These are phyloP conservation scores for Zosterops borbonicus DNA, from an alignment of 2,113 vertebrate species.

Conservation along the genomic window DNA sequence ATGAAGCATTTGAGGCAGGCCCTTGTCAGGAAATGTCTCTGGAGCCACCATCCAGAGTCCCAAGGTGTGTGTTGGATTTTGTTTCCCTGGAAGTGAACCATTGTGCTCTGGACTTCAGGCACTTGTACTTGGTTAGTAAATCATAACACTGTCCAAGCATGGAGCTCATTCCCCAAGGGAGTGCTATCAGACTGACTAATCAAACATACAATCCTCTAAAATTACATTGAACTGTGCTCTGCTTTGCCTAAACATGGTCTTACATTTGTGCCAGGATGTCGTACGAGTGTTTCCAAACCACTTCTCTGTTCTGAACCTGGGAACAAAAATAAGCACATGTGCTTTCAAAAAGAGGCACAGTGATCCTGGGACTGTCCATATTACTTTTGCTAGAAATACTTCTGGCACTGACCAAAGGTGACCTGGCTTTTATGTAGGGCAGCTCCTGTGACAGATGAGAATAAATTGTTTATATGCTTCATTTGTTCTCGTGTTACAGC, in stretches of 20 bases:
- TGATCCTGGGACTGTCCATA: not conserved
- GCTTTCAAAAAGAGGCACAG: not conserved
- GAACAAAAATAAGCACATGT: not conserved
- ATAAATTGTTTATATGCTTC: not conserved
- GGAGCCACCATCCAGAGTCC: not conserved
- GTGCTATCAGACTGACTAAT: not conserved
- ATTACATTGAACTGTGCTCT: not conserved
- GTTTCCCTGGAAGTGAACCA: not conserved
- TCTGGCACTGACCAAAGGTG: not conserved
- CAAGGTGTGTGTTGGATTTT: not conserved
- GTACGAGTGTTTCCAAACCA: not conserved
- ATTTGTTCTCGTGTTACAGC: not conserved
- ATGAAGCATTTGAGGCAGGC: not conserved
- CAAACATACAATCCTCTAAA: not conserved
- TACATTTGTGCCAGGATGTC: not conserved
- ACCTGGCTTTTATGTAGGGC: not conserved
- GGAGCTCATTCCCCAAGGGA: not conserved
- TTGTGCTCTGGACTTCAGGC: not conserved
- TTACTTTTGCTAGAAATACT: not conserved
- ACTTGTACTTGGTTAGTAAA: not conserved
- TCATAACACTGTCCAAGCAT: not conserved
- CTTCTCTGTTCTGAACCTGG: not conserved
- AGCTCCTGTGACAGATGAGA: not conserved
- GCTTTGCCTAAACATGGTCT: not conserved
- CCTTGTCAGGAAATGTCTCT: not conserved